Evolutionary conservation across 2,797 vertebrate species (phyloP).

Genomic region (Xyrichtys novacula): DNA sequence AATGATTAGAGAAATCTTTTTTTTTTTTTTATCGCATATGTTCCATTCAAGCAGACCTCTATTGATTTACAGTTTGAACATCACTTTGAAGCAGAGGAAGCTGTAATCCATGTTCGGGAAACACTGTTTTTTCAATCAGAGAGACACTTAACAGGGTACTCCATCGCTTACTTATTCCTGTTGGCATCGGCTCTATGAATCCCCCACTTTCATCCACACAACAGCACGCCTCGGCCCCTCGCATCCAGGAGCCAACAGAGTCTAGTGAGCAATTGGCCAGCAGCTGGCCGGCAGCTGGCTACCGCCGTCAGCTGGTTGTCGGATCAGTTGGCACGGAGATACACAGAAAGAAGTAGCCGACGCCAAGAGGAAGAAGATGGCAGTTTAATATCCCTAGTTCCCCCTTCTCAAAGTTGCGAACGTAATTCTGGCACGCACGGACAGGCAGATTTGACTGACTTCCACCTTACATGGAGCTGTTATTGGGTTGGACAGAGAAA

Average conservation of each 20-base stretch:
- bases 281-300: constrained; percentile 39
- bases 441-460: not conserved
- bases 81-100: constrained; percentile 24
- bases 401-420: not conserved
- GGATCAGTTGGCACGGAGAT: constrained; percentile 37
- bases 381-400: constrained; percentile 17
- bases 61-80: constrained; percentile 18
- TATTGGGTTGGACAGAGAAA: not conserved
- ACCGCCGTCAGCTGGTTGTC: constrained; percentile 36
- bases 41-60: constrained; percentile 12
- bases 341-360: constrained; percentile 35
- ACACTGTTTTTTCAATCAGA: constrained; percentile 13
- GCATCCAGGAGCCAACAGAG: constrained; percentile 38
- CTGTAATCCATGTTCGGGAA: constrained; percentile 11
- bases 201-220: constrained; percentile 35
- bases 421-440: not conserved
- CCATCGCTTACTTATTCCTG: constrained; percentile 32
- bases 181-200: constrained; percentile 40
- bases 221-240: constrained; percentile 10
- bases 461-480: not conserved
- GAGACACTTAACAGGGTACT: constrained; percentile 19
- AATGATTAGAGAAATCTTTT: constrained; percentile 13
- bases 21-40: not conserved
- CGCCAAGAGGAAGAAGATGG: constrained; percentile 37
- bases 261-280: constrained; percentile 37